A percentile compares a stretch with the other conserved stretches of the same genome.
Evolutionary conservation across 2,888 invertebrate genomes (phyloP).

Genomic region (Ditula angustiorana): DNA sequence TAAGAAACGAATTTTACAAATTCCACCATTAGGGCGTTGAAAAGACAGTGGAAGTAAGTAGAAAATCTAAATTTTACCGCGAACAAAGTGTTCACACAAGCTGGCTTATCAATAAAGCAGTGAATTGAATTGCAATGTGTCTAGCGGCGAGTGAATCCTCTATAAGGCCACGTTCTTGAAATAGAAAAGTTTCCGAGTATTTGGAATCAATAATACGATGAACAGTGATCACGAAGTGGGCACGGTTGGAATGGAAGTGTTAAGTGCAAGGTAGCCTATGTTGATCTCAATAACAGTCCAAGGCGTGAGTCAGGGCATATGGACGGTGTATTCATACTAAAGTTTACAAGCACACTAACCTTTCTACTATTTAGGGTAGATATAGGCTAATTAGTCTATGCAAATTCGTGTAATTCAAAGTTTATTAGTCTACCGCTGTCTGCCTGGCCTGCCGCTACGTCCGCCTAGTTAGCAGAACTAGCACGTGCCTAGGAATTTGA

Average conservation of each 20-base stretch:
- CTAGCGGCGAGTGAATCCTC: no score
- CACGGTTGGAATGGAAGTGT: neutral
- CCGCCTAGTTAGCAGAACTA: constrained; percentile 8
- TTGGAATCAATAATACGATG: neutral
- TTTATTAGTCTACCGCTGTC: constrained; percentile 23
- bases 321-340: neutral
- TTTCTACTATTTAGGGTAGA: neutral
- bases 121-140: no score
- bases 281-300: neutral
- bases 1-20: no score
- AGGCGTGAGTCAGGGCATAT: neutral
- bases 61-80: no score
- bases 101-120: no score
- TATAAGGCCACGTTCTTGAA: no score
- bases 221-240: neutral
- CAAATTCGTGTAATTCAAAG: constrained; percentile 25
- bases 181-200: neutral
- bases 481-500: constrained; percentile 40
- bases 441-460: constrained; percentile 6
- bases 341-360: neutral
- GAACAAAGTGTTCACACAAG: no score
- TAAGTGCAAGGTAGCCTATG: neutral
- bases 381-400: constrained; percentile 22
- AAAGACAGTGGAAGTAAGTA: no score
- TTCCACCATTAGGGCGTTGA: no score